Conservation (phyloP, 2,113 vertebrate genomes). For the Rhizomys pruinosus region DNA sequence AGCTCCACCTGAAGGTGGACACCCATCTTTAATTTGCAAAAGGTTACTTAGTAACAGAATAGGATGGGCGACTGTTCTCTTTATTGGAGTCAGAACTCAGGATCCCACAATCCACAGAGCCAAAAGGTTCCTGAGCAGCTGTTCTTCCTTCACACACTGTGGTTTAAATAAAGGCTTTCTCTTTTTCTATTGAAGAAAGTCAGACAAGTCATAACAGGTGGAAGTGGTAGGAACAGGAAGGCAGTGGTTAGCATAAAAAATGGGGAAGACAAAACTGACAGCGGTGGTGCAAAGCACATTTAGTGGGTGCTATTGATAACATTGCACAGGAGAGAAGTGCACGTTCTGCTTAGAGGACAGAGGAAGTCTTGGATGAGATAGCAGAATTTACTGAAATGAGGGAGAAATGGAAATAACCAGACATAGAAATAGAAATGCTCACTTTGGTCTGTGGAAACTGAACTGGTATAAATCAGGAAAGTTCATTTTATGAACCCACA, state of each 20-base stretch:
- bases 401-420: background rate
- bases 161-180: slow-evolving; percentile 11
- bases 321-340: background rate
- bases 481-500: slow-evolving; percentile 1
- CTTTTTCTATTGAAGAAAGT: slow-evolving; percentile 5
- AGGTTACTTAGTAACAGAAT: background rate
- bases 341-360: background rate
- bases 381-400: background rate
- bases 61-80: background rate
- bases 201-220: background rate
- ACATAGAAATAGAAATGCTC: background rate
- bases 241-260: background rate
- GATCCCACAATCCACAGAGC: background rate
- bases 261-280: background rate
- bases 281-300: background rate
- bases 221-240: background rate
- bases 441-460: background rate
- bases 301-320: background rate
- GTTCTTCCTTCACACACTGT: background rate
- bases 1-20: background rate
- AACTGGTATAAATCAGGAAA: background rate
- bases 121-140: background rate
- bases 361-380: background rate
- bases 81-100: background rate
- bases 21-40: background rate